Base-by-base conservation (phyloP, 2,888 invertebrate genomes). In the Zelleria hepariella region DNA sequence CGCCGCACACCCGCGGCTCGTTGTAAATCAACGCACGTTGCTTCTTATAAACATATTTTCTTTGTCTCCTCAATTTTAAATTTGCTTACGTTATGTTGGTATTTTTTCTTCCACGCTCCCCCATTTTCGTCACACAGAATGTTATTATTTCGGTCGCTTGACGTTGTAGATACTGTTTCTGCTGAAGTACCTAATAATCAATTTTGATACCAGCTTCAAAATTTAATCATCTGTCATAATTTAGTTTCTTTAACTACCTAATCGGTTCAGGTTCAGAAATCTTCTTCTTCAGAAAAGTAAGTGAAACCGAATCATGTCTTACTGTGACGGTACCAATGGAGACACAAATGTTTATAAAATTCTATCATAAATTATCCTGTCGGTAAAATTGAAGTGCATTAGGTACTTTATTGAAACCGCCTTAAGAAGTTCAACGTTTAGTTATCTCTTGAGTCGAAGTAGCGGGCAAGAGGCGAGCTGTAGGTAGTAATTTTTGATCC, bases 21-120 rank as follows among this genome's bases (percentile, higher is more conserved):
- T 78, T 80, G 77, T 86, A 86, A 86, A 86, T 86, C 86, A 86
- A 75, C 74, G 68, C 80, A 79, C 80, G 85, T 80, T 81, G 77
- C 75, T 79, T 67, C 82, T 84, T 75, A 84, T 86, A 80, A 86
- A 80, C 85, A 86, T 86, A 86, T 86, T 84, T 86, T 67, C 75
- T 72, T 72, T 77, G 84, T 81, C 80, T 69, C 67, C 66, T 78
- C 75, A 73, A 73, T 78, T 85, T 80, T 73, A 75, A 82, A 80
- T 77, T 75, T 69, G 70, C 75, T 74, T 75, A 75, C 70, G 71
- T 77, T 74, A 72, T 70, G 67, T 71, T 66, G 63, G 57, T 63
- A 62, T 64, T 64, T 60, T 56, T 59, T 58, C 60, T 62, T 52
- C 60, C 59, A 56, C 61, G 32, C 32, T 42, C 32, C 32, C 15